Evolutionary conservation across 2,113 vertebrate species (phyloP).

Genomic region (Lepisosteus osseus): DNA sequence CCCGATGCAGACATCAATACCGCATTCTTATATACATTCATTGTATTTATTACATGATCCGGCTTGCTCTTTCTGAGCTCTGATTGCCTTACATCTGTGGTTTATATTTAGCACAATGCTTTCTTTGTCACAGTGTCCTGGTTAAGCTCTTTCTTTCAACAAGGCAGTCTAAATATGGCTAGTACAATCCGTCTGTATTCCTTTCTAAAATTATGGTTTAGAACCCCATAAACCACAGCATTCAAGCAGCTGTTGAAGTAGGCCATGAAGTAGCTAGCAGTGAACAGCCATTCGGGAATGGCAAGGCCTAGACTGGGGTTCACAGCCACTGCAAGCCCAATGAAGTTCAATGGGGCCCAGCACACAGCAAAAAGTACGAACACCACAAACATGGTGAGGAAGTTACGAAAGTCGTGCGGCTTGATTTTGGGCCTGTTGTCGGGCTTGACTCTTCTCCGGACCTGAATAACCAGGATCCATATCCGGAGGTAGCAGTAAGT

Average conservation of each 20-base stretch:
- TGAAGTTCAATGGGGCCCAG: constrained; percentile 77
- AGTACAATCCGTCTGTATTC: constrained; percentile 77
- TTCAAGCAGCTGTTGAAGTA: constrained; percentile 83
- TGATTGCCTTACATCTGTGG: background rate
- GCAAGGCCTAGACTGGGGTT: constrained; percentile 53
- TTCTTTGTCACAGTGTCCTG: background rate
- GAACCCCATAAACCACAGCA: constrained; percentile 70
- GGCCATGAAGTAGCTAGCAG: constrained; percentile 78
- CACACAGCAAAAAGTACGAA: constrained; percentile 78
- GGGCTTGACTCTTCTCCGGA: constrained; percentile 64
- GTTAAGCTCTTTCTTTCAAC: constrained; percentile 37
- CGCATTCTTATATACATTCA: constrained; percentile 21
- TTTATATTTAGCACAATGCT: constrained; percentile 8
- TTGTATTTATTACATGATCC: background rate
- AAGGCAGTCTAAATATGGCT: constrained; percentile 63
- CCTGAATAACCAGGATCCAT: constrained; percentile 73
- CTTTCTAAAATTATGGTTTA: constrained; percentile 77
- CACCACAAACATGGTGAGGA: constrained; percentile 79
- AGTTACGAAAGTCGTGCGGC: constrained; percentile 73
- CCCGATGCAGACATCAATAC: constrained; percentile 9
- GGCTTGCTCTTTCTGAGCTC: background rate
- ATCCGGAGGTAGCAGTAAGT: constrained; percentile 77
- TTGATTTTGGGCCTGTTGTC: constrained; percentile 64
- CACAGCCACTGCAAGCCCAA: constrained; percentile 71
- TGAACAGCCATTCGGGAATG: constrained; percentile 77